Conservation (phyloP, 1,140 invertebrate species). For the Psix sp. region DNA sequence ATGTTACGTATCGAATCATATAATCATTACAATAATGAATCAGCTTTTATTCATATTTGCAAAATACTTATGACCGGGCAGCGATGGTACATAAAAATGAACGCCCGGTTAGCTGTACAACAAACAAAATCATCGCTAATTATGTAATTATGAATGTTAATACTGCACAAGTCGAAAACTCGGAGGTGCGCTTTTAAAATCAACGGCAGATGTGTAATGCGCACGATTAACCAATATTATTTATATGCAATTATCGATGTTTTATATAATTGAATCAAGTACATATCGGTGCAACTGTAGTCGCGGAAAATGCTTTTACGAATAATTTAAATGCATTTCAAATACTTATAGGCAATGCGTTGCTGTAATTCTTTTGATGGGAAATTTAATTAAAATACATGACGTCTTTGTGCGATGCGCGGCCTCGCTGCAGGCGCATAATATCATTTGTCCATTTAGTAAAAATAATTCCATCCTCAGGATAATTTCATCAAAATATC, state of each 20-base stretch:
- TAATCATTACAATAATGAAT: conserved; percentile 29
- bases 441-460: neutral
- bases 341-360: conserved; percentile 23
- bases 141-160: conserved; percentile 37
- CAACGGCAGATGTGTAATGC: conserved; percentile 5
- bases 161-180: conserved; percentile 21
- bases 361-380: conserved; percentile 27
- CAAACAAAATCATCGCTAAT: conserved; percentile 40
- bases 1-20: conserved; percentile 32
- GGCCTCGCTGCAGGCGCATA: too few species aligned
- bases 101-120: conserved; percentile 7
- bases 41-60: conserved; percentile 21
- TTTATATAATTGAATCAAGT: conserved; percentile 34
- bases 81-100: conserved; percentile 17
- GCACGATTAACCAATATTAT: conserved; percentile 38
- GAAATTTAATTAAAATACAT: conserved; percentile 40
- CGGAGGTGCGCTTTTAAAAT: conserved; percentile 24
- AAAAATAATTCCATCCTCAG: too few species aligned
- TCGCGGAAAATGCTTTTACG: conserved; percentile 21
- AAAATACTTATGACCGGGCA: neutral
- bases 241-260: conserved; percentile 36
- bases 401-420: conserved; percentile 7
- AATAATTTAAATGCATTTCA: conserved; percentile 22
- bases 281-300: conserved; percentile 22
- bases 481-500: too few species aligned